These are phyloP conservation scores for Arctia plantaginis DNA, from an alignment of 2,888 invertebrate genomes.

Conservation along the genomic window DNA sequence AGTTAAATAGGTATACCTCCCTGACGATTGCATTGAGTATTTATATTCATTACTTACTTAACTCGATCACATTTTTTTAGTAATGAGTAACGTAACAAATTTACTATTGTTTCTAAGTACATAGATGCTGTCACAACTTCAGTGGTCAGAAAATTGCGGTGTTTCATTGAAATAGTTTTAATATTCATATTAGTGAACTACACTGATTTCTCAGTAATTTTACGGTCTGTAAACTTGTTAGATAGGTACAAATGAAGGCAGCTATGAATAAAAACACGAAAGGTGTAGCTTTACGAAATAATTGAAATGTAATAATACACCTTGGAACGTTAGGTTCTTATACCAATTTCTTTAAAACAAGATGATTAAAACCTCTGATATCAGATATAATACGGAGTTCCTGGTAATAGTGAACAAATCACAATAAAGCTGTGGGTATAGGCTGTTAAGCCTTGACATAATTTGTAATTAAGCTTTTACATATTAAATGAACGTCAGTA, in stretches of 20 bases:
- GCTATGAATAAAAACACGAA: conserved; percentile 40
- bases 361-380: conserved; percentile 42
- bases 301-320: conserved; percentile 51
- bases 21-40: conserved; percentile 39
- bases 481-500: conserved; percentile 60
- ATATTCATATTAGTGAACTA: conserved; percentile 37
- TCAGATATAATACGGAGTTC: conserved; percentile 38
- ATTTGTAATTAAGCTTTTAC: conserved; percentile 54
- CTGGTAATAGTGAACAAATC: conserved; percentile 45
- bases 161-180: conserved; percentile 26
- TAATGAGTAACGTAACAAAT: not conserved
- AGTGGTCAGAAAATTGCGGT: conserved; percentile 17
- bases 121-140: not conserved
- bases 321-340: conserved; percentile 32
- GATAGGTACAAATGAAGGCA: conserved; percentile 32
- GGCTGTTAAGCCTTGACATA: conserved; percentile 48
- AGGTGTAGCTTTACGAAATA: conserved; percentile 44
- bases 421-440: conserved; percentile 30
- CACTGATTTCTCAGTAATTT: conserved; percentile 46
- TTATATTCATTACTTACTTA: conserved; percentile 16
- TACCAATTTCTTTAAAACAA: conserved; percentile 41
- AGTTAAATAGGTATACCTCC: conserved; percentile 46
- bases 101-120: not conserved
- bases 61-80: not conserved
- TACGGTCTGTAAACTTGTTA: conserved; percentile 52